Percentiles rank a stretch among this genome's conserved stretches.
phyloP scores from a whole-genome alignment of 2,888 invertebrate genomes.

The Mallateleia sp. region DNA sequence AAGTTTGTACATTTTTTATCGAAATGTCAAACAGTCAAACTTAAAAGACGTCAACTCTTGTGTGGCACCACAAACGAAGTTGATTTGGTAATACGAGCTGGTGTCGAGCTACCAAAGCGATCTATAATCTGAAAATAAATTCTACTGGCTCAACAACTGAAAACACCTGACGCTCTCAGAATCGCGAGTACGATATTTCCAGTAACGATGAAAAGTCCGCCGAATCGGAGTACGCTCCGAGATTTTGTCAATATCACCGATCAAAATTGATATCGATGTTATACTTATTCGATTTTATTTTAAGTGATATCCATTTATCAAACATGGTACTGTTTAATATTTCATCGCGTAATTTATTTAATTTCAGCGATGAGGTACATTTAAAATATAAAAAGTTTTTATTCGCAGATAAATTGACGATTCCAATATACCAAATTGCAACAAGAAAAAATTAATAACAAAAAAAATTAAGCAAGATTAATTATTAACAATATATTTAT shows the following conservation, averaged over 20 bases:
- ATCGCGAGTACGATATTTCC: conserved; percentile 36
- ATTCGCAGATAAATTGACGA: no score
- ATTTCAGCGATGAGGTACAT: no score
- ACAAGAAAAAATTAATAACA: no score
- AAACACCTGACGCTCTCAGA: conserved; percentile 60
- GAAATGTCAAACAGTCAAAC: conserved; percentile 50
- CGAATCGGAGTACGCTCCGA: not conserved
- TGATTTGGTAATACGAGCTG: conserved; percentile 59
- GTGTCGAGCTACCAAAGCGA: conserved; percentile 63
- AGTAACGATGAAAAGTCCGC: conserved; percentile 38
- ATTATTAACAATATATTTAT: no score
- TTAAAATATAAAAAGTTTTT: no score
- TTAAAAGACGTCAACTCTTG: conserved; percentile 47
- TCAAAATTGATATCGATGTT: not conserved
- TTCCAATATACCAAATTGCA: no score
- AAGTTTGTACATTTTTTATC: conserved; percentile 19
- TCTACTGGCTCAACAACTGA: conserved; percentile 41
- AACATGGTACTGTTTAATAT: no score
- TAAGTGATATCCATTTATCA: not conserved
- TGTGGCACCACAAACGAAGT: conserved; percentile 47
- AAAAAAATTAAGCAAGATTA: no score
- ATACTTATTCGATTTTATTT: not conserved
- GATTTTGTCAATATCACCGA: not conserved
- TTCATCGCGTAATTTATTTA: no score
- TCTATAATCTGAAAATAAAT: conserved; percentile 62